Percentiles rank a stretch among this genome's conserved stretches.
phyloP scores from a whole-genome alignment of 2,888 invertebrate species.

The Magallana nippona region DNA sequence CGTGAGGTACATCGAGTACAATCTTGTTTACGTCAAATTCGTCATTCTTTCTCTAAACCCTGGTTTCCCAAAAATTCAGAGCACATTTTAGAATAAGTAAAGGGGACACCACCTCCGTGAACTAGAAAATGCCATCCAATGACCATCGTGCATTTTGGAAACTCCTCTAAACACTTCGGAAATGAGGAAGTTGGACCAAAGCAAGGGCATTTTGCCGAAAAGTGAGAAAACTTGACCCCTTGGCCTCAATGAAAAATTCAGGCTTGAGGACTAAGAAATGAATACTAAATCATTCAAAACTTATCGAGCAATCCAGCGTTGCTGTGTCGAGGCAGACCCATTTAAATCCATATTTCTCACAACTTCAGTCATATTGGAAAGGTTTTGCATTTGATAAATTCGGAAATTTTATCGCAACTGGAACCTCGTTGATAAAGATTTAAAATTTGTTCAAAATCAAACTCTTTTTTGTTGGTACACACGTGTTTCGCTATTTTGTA shows the following conservation, averaged over 20 bases:
- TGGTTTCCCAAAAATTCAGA: background rate
- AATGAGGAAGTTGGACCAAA: background rate
- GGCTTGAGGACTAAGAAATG: background rate
- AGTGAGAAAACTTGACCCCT: background rate
- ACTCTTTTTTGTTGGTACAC: too few relatives aligned
- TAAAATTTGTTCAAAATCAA: too few relatives aligned
- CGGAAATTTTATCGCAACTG: too few relatives aligned
- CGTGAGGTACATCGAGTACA: background rate
- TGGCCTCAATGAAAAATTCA: too few relatives aligned
- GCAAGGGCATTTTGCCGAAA: background rate
- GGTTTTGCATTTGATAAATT: too few relatives aligned
- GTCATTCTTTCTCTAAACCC: background rate
- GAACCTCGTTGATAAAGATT: too few relatives aligned
- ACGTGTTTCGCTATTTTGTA: too few relatives aligned
- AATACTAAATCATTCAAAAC: background rate
- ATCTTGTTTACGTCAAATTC: background rate
- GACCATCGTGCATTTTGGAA: background rate
- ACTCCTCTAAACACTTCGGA: background rate
- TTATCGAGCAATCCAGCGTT: conserved; percentile 6
- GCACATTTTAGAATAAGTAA: background rate
- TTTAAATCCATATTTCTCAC: too few relatives aligned
- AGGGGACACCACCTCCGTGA: background rate
- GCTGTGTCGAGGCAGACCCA: too few relatives aligned
- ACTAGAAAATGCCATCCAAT: background rate
- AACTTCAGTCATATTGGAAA: too few relatives aligned